Evolutionary conservation across 2,113 vertebrate species (phyloP), one percentile per base, ranked within the genome.

Genomic region (Colinus virginianus): DNA sequence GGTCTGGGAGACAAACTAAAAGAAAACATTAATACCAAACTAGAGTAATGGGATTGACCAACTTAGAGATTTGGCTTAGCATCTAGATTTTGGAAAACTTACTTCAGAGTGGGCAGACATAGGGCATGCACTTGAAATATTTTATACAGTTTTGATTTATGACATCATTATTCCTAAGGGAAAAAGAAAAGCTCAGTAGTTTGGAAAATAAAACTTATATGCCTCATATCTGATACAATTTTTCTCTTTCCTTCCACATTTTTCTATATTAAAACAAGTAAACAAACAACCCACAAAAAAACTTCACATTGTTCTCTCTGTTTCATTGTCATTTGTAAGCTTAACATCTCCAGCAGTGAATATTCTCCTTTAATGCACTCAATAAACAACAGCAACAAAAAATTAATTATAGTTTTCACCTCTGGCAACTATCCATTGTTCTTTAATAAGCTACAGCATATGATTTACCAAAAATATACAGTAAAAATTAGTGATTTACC

Each of bases 141-240:
- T 26, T 87, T 68, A 34, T 19, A 36, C 2, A 36, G 28, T 34
- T 93, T 84, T 92, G 67, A 67, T 93, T 93, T 74, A 90, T 88
- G 30, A 9, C 23, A 68, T 20, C 36, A 61, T 84, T 88, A 86
- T 30, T 32, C 58, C 55, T 32, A 56, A 32, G 30, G 15, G 14
- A 36, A 77, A 79, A 49, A 84, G 80, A 80, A 53, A 25, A 9
- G 12, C 49, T n/a, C 16, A 53, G 26, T 43, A 62, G 14, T 84
- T 86, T 40, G 45, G 45, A 84, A 93, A 88, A 88, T 64, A 84
- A 85, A 61, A 6, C 58, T 80, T 3, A 21, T 55, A 32, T 53
- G 48, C 34, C 23, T 78, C 8, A 30, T 34, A 49, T 51, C 48
- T 75, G 43, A 38, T 63, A 38, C 66, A 90, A 77, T 42, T 74